Conservation (phyloP, 92 coral and sea anemone genomes). For the Chrysogorgia sp. region DNA sequence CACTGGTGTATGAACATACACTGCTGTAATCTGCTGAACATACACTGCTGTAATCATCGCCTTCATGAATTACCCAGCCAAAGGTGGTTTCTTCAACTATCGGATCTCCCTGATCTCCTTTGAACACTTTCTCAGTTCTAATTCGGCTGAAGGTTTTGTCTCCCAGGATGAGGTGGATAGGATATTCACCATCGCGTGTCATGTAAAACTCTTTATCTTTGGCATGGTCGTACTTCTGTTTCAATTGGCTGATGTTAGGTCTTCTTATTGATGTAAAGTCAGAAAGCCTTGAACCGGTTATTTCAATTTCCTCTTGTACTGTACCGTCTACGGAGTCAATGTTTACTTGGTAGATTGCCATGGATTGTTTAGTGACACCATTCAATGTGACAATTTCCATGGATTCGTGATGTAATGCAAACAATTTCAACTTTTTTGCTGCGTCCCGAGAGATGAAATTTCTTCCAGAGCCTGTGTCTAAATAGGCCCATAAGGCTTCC, state of each 20-base stretch:
- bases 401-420: conserved; percentile 57
- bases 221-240: conserved; percentile 41
- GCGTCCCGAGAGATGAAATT: conserved; percentile 62
- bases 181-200: conserved; percentile 22
- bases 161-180: conserved; percentile 47
- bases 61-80: conserved; percentile 62
- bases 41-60: conserved; percentile 8
- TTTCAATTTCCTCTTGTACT: conserved; percentile 34
- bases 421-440: conserved; percentile 22
- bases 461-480: conserved; percentile 65
- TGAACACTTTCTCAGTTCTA: too few species aligned
- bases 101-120: conserved; percentile 59
- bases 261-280: conserved; percentile 47
- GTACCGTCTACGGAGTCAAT: conserved; percentile 50
- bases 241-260: conserved; percentile 51
- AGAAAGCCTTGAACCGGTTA: conserved; percentile 44
- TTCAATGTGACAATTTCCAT: conserved; percentile 58
- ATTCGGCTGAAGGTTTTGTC: conserved; percentile 56
- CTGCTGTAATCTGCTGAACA: too few species aligned
- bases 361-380: conserved; percentile 53
- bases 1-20: too few species aligned
- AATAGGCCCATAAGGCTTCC: conserved; percentile 53
- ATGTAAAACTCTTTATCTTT: conserved; percentile 55
- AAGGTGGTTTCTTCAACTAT: conserved; percentile 57
- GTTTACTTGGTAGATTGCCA: conserved; percentile 39